A percentile compares a stretch with the other conserved stretches of the same genome.
phyloP scores from a whole-genome alignment of 2,113 vertebrate genomes.

The Hystrix cristata region DNA sequence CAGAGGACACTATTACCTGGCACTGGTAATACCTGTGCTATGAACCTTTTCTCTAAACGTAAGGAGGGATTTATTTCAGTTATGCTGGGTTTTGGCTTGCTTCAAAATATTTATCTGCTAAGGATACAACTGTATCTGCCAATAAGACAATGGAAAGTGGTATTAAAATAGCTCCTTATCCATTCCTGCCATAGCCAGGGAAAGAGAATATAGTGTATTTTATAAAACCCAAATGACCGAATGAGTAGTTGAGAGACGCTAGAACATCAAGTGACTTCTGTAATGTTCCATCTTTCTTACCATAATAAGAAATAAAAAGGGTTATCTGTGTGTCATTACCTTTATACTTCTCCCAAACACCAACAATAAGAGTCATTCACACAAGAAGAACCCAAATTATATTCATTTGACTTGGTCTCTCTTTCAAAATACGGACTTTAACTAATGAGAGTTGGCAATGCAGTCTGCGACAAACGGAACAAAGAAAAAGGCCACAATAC shows the following conservation, averaged over 20 bases:
- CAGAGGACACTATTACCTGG: conserved; percentile 30
- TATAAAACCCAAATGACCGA: background rate
- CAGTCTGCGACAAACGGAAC: background rate
- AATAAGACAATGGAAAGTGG: background rate
- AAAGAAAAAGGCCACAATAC: background rate
- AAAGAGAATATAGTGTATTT: background rate
- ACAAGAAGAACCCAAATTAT: background rate
- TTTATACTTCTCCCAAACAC: background rate
- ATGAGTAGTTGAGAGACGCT: background rate
- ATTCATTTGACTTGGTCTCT: conserved; percentile 13
- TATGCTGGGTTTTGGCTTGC: conserved; percentile 29
- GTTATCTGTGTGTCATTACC: background rate
- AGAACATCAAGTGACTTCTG: background rate
- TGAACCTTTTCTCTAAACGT: background rate
- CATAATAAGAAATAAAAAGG: background rate
- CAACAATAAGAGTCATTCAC: background rate
- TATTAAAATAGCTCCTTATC: background rate
- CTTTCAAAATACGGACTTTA: background rate
- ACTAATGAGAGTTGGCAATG: background rate
- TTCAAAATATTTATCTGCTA: conserved; percentile 49
- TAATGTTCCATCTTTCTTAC: background rate
- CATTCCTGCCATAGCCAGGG: background rate
- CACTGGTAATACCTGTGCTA: conserved; percentile 2
- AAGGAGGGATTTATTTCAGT: conserved; percentile 43
- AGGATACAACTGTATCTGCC: background rate